A percentile compares a stretch with the other conserved stretches of the same genome.
Evolutionary conservation across 2,888 invertebrate genomes (phyloP).

Genomic region (Drosophila pseudotakahashii): DNA sequence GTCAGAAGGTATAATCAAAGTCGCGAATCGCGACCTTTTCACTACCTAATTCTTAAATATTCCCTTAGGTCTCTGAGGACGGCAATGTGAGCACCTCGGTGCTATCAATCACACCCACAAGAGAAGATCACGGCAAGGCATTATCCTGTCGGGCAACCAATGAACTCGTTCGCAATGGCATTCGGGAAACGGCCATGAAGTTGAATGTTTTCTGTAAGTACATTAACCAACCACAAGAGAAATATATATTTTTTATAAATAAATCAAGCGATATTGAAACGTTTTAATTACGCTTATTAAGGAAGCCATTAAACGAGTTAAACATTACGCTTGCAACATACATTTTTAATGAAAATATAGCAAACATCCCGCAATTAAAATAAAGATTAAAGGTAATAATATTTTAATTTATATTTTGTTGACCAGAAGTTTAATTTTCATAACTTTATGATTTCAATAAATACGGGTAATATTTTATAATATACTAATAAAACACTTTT

Average conservation of each 20-base stretch:
- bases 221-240: neutral
- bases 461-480: no score
- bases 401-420: no score
- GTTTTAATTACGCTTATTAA: conserved; percentile 2
- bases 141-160: conserved; percentile 93
- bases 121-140: conserved; percentile 91
- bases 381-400: neutral
- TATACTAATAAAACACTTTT: no score
- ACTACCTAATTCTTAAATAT: neutral
- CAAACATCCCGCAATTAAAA: neutral
- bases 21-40: accelerated
- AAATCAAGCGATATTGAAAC: neutral
- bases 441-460: neutral
- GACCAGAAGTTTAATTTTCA: no score
- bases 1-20: conserved; percentile 80
- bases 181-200: conserved; percentile 91
- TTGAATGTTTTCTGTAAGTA: conserved; percentile 95
- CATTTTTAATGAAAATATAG: neutral
- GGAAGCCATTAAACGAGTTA: conserved; percentile 4
- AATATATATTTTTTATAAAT: neutral
- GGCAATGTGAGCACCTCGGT: conserved; percentile 92
- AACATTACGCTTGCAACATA: neutral
- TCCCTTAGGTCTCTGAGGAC: conserved; percentile 89
- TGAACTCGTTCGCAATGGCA: conserved; percentile 88
- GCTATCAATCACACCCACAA: conserved; percentile 90